These are phyloP conservation scores for Stramonita haemastoma DNA, from an alignment of 2,888 invertebrate genomes.

Conservation along the genomic window DNA sequence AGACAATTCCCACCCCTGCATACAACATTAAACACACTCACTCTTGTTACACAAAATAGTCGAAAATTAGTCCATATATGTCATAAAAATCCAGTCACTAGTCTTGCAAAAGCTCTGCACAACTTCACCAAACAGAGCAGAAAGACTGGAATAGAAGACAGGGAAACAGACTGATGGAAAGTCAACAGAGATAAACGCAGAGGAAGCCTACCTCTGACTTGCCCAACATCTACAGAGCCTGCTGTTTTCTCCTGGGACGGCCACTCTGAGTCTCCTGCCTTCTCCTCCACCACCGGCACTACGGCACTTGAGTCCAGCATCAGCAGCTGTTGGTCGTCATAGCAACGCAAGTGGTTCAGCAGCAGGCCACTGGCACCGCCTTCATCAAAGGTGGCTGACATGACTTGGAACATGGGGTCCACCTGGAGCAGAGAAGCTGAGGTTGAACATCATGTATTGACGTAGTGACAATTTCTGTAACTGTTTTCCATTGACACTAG, in stretches of 20 bases:
- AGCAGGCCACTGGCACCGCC: slow-evolving; percentile 77
- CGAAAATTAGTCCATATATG: too few relatives aligned
- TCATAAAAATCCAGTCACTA: too few relatives aligned
- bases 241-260: slow-evolving; percentile 48
- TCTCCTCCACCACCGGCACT: slow-evolving; percentile 58
- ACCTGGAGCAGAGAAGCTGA: slow-evolving; percentile 59
- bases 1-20: too few relatives aligned
- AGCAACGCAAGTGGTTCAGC: slow-evolving; percentile 71
- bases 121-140: too few relatives aligned
- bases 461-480: too few relatives aligned
- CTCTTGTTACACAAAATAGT: too few relatives aligned
- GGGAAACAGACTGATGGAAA: too few relatives aligned
- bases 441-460: too few relatives aligned
- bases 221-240: slow-evolving; percentile 55
- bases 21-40: too few relatives aligned
- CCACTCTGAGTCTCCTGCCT: not conserved
- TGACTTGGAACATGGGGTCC: slow-evolving; percentile 78
- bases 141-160: not conserved
- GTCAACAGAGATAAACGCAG: too few relatives aligned
- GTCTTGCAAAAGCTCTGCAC: too few relatives aligned
- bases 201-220: slow-evolving; percentile 61
- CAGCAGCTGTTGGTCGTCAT: slow-evolving; percentile 74
- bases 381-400: slow-evolving; percentile 78
- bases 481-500: too few relatives aligned
- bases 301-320: slow-evolving; percentile 75